A percentile compares a stretch with the other conserved stretches of the same genome.
phyloP scores from a whole-genome alignment of 1,140 invertebrate genomes.

The Neodiprion pinetum region DNA sequence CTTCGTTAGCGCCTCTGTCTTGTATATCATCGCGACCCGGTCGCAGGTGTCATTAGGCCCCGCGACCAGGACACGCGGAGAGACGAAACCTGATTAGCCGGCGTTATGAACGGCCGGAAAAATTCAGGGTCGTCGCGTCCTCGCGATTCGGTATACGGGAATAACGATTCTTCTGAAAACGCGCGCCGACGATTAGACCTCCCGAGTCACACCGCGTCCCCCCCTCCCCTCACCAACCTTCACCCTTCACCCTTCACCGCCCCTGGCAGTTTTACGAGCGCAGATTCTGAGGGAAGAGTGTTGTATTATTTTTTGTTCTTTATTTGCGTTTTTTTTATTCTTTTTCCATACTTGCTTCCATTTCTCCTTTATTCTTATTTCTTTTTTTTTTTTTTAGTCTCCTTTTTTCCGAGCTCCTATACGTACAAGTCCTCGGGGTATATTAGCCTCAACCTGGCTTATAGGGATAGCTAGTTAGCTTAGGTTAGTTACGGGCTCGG shows the following conservation, averaged over 20 bases:
- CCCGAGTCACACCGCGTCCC: not conserved
- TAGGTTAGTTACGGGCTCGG: constrained; percentile 3
- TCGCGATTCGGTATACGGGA: not conserved
- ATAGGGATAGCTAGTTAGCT: not conserved
- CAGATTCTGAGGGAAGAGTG: not conserved
- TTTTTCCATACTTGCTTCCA: not conserved
- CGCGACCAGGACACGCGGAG: not conserved
- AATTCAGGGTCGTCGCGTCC: not conserved
- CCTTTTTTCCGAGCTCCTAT: not conserved
- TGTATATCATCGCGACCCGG: constrained; percentile 52
- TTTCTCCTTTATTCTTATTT: not conserved
- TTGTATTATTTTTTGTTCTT: no score
- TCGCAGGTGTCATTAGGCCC: constrained; percentile 53
- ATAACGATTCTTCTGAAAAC: not conserved
- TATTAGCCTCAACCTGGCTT: not conserved
- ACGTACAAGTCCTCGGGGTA: not conserved
- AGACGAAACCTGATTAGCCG: not conserved
- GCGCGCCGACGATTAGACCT: not conserved
- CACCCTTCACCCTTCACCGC: not conserved
- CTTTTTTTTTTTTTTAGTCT: not conserved
- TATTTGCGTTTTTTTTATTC: no score
- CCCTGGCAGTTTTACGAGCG: not conserved
- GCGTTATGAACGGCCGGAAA: not conserved
- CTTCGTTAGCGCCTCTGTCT: constrained; percentile 55
- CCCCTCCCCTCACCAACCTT: no score